Evolutionary conservation across 2,888 invertebrate species (phyloP).

Genomic region (Cephus pygmeus): DNA sequence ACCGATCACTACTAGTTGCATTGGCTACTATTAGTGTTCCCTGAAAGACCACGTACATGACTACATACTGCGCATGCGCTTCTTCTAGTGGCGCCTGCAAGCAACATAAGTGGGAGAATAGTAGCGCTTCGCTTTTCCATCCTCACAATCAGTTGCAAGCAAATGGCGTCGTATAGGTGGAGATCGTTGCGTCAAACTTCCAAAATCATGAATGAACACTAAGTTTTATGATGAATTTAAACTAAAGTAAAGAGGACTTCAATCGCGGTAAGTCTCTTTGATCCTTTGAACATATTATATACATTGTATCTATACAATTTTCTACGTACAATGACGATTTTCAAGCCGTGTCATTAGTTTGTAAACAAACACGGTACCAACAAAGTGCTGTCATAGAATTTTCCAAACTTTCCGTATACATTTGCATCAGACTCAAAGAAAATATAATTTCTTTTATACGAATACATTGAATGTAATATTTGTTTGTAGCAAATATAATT

Average conservation of each 20-base stretch:
- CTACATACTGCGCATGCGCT: too few relatives aligned
- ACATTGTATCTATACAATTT: not conserved
- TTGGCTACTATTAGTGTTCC: too few relatives aligned
- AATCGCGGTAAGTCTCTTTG: conserved; percentile 47
- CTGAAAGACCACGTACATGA: too few relatives aligned
- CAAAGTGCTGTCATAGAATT: conserved; percentile 36
- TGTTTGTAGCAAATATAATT: not conserved
- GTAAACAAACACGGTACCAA: conserved; percentile 57
- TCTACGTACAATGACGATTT: conserved; percentile 26
- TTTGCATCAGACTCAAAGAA: not conserved
- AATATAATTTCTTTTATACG: not conserved
- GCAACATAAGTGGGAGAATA: too few relatives aligned
- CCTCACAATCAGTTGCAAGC: conserved; percentile 55
- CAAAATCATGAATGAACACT: conserved; percentile 67
- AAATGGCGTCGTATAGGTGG: conserved; percentile 68
- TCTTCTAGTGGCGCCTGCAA: too few relatives aligned
- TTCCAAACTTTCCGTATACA: conserved; percentile 17
- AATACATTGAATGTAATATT: not conserved
- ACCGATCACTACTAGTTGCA: too few relatives aligned
- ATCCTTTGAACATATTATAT: conserved; percentile 20
- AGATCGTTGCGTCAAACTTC: conserved; percentile 63
- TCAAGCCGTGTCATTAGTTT: conserved; percentile 45
- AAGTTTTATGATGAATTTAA: conserved; percentile 48
- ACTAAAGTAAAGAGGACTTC: conserved; percentile 36
- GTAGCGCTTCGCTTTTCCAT: too few relatives aligned